Evolutionary conservation across 2,113 vertebrate species (phyloP), one percentile per base, ranked within the genome.

Genomic region (Otis tarda): DNA sequence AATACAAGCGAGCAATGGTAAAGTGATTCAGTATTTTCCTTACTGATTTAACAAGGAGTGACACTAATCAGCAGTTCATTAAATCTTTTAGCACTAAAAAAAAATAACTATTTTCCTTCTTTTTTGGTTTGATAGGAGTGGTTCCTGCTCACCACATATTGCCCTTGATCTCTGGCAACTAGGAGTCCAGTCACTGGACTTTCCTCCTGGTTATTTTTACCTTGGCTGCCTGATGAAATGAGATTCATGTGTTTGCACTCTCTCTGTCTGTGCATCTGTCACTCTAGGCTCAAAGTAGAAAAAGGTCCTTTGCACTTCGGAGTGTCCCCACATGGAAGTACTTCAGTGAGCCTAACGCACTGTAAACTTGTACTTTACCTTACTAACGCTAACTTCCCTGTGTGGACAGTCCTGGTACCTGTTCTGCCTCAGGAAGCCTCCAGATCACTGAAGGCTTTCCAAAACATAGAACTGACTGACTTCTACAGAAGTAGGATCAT

Each of bases 31-130:
- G 30, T 86, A 78, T 63, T 96, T 96, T 91, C 28, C 47, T 84
- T 90, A 89, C 64, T 96, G 96, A 94, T 87, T 88, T 94, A 96
- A 96, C 76, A 90, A 94, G 83, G 82, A 95, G 53, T 93, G 92
- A 96, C 73, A 69, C 87, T 95, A 78, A 82, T 84, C 43, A 56
- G 76, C 3, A 0, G 20, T 75, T 97, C 56, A 64, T 83, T 93
- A 90, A 86, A 87, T 74, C 70, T 96, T 97, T 93, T 90, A 89
- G 81, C n/a, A 67, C 61, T 30, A 83, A 83, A n/a, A 91, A 89
- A 89, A 97, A 93, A 91, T 43, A 45, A 47, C 28, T 47, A 18
- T 39, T 71, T 95, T 93, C 41, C 85, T 65, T 79, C 81, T 90
- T 16, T 94, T 90, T 95, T 93, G 65, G 64, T 96, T 91, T 64